Evolutionary conservation across 2,797 vertebrate genomes (phyloP).

Genomic region (Notamacropus eugenii): DNA sequence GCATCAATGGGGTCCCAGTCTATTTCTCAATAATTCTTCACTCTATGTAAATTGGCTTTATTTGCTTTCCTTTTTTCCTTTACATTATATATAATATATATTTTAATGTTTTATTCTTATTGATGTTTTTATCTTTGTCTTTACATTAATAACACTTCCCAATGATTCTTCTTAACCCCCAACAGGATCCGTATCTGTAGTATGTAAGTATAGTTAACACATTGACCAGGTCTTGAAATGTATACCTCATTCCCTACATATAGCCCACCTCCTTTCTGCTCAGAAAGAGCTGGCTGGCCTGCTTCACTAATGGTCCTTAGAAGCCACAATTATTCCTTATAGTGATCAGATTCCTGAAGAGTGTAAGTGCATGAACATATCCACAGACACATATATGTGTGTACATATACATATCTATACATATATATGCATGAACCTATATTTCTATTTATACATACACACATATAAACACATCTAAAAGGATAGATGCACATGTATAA

Average conservation of each 20-base stretch:
- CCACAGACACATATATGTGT: no score
- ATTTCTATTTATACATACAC: neutral
- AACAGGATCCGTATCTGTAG: neutral
- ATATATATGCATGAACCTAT: neutral
- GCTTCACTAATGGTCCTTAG: neutral
- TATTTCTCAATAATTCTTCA: neutral
- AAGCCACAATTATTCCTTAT: neutral
- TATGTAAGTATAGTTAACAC: neutral
- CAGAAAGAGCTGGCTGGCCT: neutral
- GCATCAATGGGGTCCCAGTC: neutral
- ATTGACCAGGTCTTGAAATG: neutral
- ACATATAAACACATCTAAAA: neutral
- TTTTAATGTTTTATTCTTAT: neutral
- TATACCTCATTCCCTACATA: neutral
- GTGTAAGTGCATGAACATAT: neutral
- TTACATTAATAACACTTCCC: neutral
- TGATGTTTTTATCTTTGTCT: neutral
- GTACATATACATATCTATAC: neutral
- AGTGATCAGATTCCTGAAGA: neutral
- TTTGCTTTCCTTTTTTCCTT: neutral
- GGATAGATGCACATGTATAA: neutral
- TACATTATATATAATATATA: neutral
- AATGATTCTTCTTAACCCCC: neutral
- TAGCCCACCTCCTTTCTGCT: neutral
- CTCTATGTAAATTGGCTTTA: neutral